phyloP scores from a whole-genome alignment of 2,888 invertebrate species.

The Herminia tarsipennalis region DNA sequence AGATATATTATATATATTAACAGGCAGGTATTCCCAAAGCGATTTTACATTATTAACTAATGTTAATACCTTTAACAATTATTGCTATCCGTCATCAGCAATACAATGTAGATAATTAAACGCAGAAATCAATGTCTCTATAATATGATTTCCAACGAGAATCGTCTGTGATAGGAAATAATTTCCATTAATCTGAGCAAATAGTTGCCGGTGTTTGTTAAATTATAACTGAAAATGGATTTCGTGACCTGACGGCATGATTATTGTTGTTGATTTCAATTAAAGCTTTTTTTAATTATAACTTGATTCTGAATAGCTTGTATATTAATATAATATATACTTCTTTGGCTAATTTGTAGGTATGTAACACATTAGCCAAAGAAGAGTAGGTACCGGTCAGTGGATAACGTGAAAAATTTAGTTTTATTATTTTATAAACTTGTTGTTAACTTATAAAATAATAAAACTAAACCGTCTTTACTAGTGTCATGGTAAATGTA shows the following conservation, averaged over 20 bases:
- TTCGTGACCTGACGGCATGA: slow-evolving; percentile 20
- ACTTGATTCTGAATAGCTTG: too few relatives aligned
- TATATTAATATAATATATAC: too few relatives aligned
- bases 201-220: slow-evolving; percentile 38
- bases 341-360: too few relatives aligned
- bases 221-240: slow-evolving; percentile 37
- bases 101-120: slow-evolving; percentile 28
- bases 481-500: too few relatives aligned
- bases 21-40: neutral
- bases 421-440: too few relatives aligned
- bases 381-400: neutral
- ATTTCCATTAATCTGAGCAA: slow-evolving; percentile 30
- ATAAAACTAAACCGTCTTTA: too few relatives aligned
- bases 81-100: slow-evolving; percentile 11
- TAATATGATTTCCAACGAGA: slow-evolving; percentile 20
- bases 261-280: neutral
- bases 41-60: neutral
- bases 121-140: slow-evolving; percentile 28
- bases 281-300: neutral
- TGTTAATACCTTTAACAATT: neutral
- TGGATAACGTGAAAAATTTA: too few relatives aligned
- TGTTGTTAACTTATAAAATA: too few relatives aligned
- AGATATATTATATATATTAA: neutral
- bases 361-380: neutral
- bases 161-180: slow-evolving; percentile 24